phyloP scores from a whole-genome alignment of 1,140 invertebrate species.

The Pachyrhynchus sulphureomaculatus region DNA sequence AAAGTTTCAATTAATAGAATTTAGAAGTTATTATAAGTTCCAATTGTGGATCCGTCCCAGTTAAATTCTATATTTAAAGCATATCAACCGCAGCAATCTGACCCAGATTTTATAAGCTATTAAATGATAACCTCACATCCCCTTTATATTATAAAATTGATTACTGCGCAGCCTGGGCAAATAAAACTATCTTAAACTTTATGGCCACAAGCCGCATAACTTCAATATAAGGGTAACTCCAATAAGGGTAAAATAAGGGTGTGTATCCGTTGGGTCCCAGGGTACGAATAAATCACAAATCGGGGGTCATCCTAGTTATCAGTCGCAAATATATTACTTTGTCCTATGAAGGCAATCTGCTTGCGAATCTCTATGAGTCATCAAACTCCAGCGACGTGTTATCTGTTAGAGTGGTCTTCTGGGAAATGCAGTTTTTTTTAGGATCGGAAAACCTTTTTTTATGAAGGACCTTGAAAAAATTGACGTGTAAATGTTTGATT shows the following conservation, averaged over 20 bases:
- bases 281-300: slow-evolving; percentile 13
- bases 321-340: slow-evolving; percentile 12
- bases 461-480: no score
- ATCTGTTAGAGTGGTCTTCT: slow-evolving; percentile 1
- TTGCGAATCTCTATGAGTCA: slow-evolving; percentile 1
- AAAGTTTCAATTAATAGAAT: no score
- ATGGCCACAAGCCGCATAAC: slow-evolving; percentile 1
- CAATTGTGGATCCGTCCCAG: no score
- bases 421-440: slow-evolving; percentile 5
- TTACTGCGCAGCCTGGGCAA: slow-evolving; percentile 6
- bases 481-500: no score
- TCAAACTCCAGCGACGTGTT: slow-evolving; percentile 1
- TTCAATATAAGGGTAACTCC: slow-evolving; percentile 9
- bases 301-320: slow-evolving; percentile 10
- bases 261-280: background rate
- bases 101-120: slow-evolving; percentile 12
- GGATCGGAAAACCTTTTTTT: no score
- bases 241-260: slow-evolving; percentile 4
- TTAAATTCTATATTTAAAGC: no score
- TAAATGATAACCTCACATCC: background rate
- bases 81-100: background rate
- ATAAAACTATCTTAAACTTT: slow-evolving; percentile 22
- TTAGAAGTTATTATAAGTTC: no score
- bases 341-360: slow-evolving; percentile 14
- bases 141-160: slow-evolving; percentile 9